Base-by-base conservation (phyloP, 2,113 vertebrate genomes). In the Stegastes partitus region DNA sequence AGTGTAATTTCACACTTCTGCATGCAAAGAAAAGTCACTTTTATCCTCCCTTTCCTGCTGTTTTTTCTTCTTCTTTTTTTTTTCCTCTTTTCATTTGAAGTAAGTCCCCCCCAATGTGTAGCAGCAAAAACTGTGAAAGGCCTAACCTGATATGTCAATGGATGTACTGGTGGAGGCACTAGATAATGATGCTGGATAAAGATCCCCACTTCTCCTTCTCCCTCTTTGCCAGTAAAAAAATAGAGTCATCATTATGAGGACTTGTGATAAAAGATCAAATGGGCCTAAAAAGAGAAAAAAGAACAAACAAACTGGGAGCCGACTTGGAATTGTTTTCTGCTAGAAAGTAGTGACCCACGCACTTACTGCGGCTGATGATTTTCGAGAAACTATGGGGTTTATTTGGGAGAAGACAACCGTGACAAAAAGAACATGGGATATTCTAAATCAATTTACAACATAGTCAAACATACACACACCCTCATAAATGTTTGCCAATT, bases 61-160 rank as follows among this genome's bases (percentile, higher is more conserved):
- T n/a, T n/a, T 66, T 57, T n/a, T 6, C 16, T 54, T 4, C 2
- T 37, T 47, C 31, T 25, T 70, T 78, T 67, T 67, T 56, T 65
- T 47, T 28, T 42, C n/a, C 25, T 58, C 58, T 65, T 11, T 16
- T 47, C 11, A 39, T 76, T 69, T 77, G 42, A 67, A 88, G 70
- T 78, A 34, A 34, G 31, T 9, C 31, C 31, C 31, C 31, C 77
- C 85, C 87, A 55, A 7, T 75, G 57, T 91, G 84, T 94, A 94
- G 94, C 93, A 95, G 94, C 94, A 92, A 88, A n/a, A 91, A 90
- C 83, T 91, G 89, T 92, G 85, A 90, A 94, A 93, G 91, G 89
- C 88, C 93, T 87, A 88, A 93, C 92, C 88, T 91, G 93, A 94
- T 93, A 94, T 93, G 93, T 93, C 85, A 83, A 90, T 90, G 83